Percentiles rank a stretch among this genome's conserved stretches.
These are phyloP conservation scores for Menidia menidia DNA, from an alignment of 2,797 vertebrate species.

Conservation along the genomic window DNA sequence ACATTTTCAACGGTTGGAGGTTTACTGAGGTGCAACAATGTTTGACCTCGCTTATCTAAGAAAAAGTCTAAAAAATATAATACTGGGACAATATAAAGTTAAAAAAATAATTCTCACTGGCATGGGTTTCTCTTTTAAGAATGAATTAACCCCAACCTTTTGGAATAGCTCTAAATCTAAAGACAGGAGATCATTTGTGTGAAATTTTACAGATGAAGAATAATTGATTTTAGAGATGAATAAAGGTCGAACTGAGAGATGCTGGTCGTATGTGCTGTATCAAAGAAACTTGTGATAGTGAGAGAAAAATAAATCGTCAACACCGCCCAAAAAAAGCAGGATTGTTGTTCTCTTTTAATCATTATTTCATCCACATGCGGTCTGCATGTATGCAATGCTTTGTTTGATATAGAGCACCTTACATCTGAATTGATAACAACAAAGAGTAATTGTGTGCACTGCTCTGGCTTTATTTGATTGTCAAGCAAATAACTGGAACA, in stretches of 20 bases:
- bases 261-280: constrained; percentile 54
- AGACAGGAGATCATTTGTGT: constrained; percentile 36
- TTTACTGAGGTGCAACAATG: constrained; percentile 19
- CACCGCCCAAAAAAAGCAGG: constrained; percentile 55
- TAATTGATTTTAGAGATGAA: constrained; percentile 25
- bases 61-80: constrained; percentile 26
- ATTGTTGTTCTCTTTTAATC: constrained; percentile 69
- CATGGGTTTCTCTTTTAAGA: constrained; percentile 1
- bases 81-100: constrained; percentile 23
- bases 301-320: constrained; percentile 20
- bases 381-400: constrained; percentile 48
- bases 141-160: constrained; percentile 13
- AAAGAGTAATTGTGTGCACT: constrained; percentile 18
- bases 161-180: not conserved
- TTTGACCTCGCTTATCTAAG: constrained; percentile 43
- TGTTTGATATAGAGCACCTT: constrained; percentile 49
- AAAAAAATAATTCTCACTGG: constrained; percentile 17
- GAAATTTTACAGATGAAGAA: constrained; percentile 40
- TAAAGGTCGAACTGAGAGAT: constrained; percentile 62
- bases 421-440: constrained; percentile 46
- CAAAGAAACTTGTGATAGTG: constrained; percentile 63
- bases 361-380: constrained; percentile 62
- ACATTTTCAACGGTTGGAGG: constrained; percentile 58
- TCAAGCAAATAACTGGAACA: constrained; percentile 16
- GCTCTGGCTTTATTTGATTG: constrained; percentile 22